These are phyloP conservation scores for Irena cyanogastra DNA, from an alignment of 2,113 vertebrate genomes.

Conservation along the genomic window DNA sequence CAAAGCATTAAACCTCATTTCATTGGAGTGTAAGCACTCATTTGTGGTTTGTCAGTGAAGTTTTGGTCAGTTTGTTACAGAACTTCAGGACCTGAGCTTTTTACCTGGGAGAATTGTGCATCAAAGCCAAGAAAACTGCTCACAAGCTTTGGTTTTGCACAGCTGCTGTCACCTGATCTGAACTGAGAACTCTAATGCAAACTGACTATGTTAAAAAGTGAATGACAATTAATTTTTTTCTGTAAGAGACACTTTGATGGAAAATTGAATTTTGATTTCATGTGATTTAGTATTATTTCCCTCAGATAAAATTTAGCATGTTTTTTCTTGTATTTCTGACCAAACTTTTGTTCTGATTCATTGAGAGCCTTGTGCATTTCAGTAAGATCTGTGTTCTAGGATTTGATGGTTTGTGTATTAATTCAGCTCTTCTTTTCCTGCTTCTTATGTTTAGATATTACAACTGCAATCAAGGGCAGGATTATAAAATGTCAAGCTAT, in stretches of 20 bases:
- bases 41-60: not conserved
- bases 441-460: not conserved
- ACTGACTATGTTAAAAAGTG: not conserved
- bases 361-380: not conserved
- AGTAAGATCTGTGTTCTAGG: not conserved
- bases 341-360: not conserved
- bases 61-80: not conserved
- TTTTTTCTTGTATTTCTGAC: not conserved
- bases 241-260: not conserved
- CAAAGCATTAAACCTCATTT: not conserved
- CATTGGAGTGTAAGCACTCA: accelerated
- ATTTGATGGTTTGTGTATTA: not conserved
- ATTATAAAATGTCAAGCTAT: not conserved
- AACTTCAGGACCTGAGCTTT: not conserved
- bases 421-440: not conserved
- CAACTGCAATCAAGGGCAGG: not conserved
- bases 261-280: not conserved
- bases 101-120: not conserved
- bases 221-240: not conserved
- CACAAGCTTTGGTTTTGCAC: not conserved
- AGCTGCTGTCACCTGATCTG: not conserved
- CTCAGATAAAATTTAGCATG: not conserved
- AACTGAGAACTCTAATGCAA: not conserved
- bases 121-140: not conserved
- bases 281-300: not conserved